These are phyloP conservation scores for Leptopilina boulardi DNA, from an alignment of 1,140 invertebrate genomes.

Conservation along the genomic window DNA sequence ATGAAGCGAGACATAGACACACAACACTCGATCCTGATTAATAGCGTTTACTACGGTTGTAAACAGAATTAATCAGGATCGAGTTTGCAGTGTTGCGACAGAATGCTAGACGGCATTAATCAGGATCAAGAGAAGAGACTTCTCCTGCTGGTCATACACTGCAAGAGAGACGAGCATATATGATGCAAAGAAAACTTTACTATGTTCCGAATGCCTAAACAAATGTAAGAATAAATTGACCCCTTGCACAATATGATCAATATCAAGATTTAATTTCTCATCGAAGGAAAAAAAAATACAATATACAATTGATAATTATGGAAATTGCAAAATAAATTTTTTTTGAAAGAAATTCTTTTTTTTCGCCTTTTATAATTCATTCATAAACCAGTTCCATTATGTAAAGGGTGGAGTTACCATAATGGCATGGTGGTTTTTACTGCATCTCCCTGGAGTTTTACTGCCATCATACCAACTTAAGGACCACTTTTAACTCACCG, in stretches of 20 bases:
- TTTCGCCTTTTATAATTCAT: background rate
- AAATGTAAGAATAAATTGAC: background rate
- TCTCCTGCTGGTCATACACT: constrained; percentile 20
- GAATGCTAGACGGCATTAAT: constrained; percentile 61
- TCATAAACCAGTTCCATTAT: background rate
- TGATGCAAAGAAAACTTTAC: constrained; percentile 8
- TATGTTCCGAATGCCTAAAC: background rate
- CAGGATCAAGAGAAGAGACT: constrained; percentile 53
- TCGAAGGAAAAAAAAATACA: no score
- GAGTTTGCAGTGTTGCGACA: constrained; percentile 57
- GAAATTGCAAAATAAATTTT: no score
- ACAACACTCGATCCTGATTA: constrained; percentile 64
- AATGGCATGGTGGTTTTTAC: background rate
- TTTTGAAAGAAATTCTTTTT: background rate
- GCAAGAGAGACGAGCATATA: constrained; percentile 15
- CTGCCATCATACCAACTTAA: background rate
- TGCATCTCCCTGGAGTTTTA: background rate
- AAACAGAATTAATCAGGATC: constrained; percentile 69
- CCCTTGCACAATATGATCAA: background rate
- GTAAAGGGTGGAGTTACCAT: background rate
- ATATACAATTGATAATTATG: no score
- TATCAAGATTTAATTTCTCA: background rate
- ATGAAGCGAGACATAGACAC: constrained; percentile 41
- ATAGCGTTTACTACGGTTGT: constrained; percentile 58
- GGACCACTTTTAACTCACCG: constrained; percentile 22